Conservation (phyloP, 1,140 invertebrate species). For the Calliphora vicina region DNA sequence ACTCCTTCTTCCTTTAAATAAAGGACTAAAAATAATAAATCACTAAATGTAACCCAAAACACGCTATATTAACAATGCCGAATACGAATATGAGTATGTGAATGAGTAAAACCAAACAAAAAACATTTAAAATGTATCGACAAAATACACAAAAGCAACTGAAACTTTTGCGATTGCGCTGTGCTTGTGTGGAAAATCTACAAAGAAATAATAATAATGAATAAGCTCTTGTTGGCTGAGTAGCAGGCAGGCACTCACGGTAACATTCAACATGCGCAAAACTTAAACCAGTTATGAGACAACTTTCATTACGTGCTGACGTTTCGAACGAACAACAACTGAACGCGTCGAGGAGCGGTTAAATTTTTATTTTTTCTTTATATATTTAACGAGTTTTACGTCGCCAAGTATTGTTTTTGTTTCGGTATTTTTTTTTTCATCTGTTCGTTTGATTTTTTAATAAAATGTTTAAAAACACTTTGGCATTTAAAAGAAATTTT, state of each 20-base stretch:
- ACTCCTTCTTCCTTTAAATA: too few species aligned
- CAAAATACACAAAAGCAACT: constrained; percentile 12
- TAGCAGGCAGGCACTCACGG: too few species aligned
- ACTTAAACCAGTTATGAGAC: constrained; percentile 61
- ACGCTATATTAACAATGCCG: neutral
- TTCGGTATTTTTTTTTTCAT: neutral
- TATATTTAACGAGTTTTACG: constrained; percentile 18
- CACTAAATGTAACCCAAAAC: neutral
- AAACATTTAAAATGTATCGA: neutral
- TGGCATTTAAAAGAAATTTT: constrained; percentile 24
- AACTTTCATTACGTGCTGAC: constrained; percentile 62
- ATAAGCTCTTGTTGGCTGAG: neutral
- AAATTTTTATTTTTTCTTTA: neutral
- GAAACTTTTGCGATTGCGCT: constrained; percentile 27
- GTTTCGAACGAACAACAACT: constrained; percentile 41
- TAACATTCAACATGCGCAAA: constrained; percentile 32
- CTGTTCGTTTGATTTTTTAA: neutral
- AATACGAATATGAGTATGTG: neutral
- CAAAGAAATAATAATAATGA: neutral
- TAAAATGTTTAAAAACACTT: constrained; percentile 26
- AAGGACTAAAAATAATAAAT: neutral
- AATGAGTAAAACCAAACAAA: neutral
- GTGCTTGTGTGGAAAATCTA: constrained; percentile 1
- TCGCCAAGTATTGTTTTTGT: neutral
- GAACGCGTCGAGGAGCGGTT: constrained; percentile 16